Percentiles rank a stretch among this genome's conserved stretches.
Evolutionary conservation across 2,113 vertebrate genomes (phyloP).

Genomic region (Dissostichus mawsoni): DNA sequence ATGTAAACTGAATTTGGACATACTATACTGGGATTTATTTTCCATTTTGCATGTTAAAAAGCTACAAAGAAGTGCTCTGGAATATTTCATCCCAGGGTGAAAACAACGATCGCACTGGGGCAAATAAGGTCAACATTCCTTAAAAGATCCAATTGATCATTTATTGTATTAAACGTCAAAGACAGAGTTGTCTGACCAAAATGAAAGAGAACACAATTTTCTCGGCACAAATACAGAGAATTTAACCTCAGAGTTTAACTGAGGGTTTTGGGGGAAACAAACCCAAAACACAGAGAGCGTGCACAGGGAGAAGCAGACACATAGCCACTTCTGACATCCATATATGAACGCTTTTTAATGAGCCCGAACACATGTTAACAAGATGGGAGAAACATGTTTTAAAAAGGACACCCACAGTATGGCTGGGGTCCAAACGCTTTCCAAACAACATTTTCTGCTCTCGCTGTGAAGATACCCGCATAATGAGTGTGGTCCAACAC

Average conservation of each 20-base stretch:
- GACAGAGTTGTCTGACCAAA: conserved; percentile 6
- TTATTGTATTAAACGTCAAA: background rate
- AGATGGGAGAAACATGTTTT: conserved; percentile 49
- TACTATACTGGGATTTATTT: too few species aligned
- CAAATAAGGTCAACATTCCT: background rate
- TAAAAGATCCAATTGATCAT: conserved; percentile 10
- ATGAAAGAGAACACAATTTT: conserved; percentile 38
- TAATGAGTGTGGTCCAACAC: conserved; percentile 54
- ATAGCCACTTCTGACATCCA: conserved; percentile 11
- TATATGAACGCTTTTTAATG: conserved; percentile 48
- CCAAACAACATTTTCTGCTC: conserved; percentile 34
- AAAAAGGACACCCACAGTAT: conserved; percentile 46
- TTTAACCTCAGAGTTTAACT: conserved; percentile 28
- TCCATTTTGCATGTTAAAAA: too few species aligned
- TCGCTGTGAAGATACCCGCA: conserved; percentile 51
- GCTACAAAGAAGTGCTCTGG: background rate
- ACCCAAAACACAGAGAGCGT: conserved; percentile 25
- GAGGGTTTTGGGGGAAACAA: conserved; percentile 4
- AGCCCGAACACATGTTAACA: conserved; percentile 65
- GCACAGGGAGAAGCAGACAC: background rate
- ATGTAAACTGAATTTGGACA: too few species aligned
- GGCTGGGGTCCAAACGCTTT: conserved; percentile 42
- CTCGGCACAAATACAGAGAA: conserved; percentile 11
- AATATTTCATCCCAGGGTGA: background rate
- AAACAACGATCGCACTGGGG: too few species aligned